Base-by-base conservation (phyloP, 1,140 invertebrate species). In the Penaeus chinensis region DNA sequence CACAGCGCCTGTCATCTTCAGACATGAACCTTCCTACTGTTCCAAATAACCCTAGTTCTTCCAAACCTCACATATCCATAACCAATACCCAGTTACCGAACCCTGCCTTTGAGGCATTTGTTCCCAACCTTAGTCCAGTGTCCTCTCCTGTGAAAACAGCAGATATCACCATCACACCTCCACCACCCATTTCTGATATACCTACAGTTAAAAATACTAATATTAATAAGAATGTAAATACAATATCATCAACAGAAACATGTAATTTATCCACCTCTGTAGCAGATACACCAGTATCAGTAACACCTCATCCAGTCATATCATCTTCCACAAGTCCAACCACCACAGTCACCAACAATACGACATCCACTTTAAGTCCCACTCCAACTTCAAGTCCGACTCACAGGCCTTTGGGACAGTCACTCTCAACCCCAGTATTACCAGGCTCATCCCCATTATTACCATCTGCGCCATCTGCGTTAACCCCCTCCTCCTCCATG, bases 401-500 rank as follows among this genome's bases (percentile, higher is more conserved):
- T 66, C 84, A 86, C 77, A 82, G 62, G 82, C 80, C 86, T 62
- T 22, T 87, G 63, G 86, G 86, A 71, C 81, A n/a, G 10, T 87
- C 86, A 22, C 27, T 87, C 60, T 87, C 86, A n/a, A 82, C 66
- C 60, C 86, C 86, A 27, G 22, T 83, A 22, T 47, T 61, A 24
- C 27, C 80, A 20, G 63, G 32, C 63, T 47, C 69, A 42, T 61
- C 24, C 24, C 37, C 54, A 27, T n/a, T 37, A 10, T 27, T 87
- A 10, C 63, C 54, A 8, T 47, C 78, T 80, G 13, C 54, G 27
- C 63, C 84, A 27, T 60, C 76, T 13, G 63, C 80, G 66, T 37
- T 54, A 62, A 77, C 87, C 74, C 78, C 87, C 82, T 84, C 87
- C 85, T 87, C 85, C 87, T 66, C 81, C 63, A 22, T 82, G 61